Base-by-base conservation (phyloP, 2,797 vertebrate genomes). In the Pristis pectinata region DNA sequence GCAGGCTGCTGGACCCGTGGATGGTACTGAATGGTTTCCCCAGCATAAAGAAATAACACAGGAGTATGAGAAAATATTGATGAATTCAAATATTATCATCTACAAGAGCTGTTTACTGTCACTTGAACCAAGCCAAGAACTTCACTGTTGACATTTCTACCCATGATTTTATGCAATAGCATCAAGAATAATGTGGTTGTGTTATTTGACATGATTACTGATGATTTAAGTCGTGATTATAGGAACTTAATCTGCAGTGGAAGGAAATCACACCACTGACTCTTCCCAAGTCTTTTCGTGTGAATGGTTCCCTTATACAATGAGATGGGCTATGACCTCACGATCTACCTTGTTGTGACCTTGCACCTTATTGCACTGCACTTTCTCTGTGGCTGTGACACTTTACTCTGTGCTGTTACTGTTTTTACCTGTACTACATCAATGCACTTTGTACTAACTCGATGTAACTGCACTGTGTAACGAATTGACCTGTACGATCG, bases 211-310 rank as follows among this genome's bases (percentile, higher is more conserved):
- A 74, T 94, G 92, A 94, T 91, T 91, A 64, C 2, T 64, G 72
- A 94, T 74, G 92, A 94, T 94, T 56, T 74, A 94, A n/a, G 49
- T 76, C 49, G 61, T 94, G 70, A 94, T 34, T 53, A 56, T 3
- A 94, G 2, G 41, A 94, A 94, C 76, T 53, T 74, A 76, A 76
- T 76, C 41, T 67, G 19, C n/a, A 19, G 92, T 93, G 70, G 30
- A 74, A 76, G 34, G 74, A 76, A 30, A 72, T 13, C 70, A 94
- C 3, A 30, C 13, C 30, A 44, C 27, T 76, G 19, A 74, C 70
- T 7, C 79, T 44, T 44, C 70, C 61, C 5, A n/a, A 6, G 41
- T 22, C 37, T 44, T 41, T 8, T 30, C 89, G n/a, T n/a, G n/a
- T n/a, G n/a, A n/a, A n/a, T n/a, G n/a, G n/a, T n/a, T n/a, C n/a